Percentiles rank a stretch among this genome's conserved stretches.
phyloP scores from a whole-genome alignment of 2,113 vertebrate species.

The Spheniscus mendiculus region DNA sequence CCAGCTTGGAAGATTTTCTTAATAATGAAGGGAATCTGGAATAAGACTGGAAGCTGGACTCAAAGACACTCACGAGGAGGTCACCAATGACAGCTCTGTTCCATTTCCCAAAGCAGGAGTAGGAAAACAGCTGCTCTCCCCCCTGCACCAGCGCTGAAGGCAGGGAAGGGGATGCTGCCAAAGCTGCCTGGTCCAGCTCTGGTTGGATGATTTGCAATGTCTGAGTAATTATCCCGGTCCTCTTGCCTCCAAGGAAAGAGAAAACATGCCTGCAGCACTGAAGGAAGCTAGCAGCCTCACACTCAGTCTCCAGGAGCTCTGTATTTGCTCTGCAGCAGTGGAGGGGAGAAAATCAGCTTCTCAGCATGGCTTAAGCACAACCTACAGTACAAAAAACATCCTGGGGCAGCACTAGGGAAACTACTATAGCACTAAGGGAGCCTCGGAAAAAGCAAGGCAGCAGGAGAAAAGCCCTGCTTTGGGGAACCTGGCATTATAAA shows the following conservation, averaged over 20 bases:
- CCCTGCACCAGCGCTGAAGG: neutral
- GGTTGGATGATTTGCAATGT: neutral
- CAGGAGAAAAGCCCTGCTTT: neutral
- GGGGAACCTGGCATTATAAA: neutral
- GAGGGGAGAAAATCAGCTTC: neutral
- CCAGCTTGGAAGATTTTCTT: neutral
- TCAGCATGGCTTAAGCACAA: neutral
- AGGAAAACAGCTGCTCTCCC: neutral
- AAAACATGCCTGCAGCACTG: neutral
- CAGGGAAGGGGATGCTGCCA: neutral
- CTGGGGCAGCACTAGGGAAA: neutral
- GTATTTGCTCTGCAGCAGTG: neutral
- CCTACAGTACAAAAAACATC: neutral
- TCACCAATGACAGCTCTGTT: neutral
- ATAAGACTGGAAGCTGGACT: neutral
- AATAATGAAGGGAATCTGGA: neutral
- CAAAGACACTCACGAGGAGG: neutral
- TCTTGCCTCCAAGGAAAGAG: neutral
- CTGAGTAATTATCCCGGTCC: neutral
- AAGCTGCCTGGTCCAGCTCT: neutral
- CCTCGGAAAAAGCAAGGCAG: neutral
- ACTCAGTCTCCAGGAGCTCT: neutral
- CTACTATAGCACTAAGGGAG: neutral
- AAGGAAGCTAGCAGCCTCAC: neutral
- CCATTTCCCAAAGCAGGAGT: neutral